Conservation (phyloP, 1,140 invertebrate species). For the Stenopsyche tienmushanensis region DNA sequence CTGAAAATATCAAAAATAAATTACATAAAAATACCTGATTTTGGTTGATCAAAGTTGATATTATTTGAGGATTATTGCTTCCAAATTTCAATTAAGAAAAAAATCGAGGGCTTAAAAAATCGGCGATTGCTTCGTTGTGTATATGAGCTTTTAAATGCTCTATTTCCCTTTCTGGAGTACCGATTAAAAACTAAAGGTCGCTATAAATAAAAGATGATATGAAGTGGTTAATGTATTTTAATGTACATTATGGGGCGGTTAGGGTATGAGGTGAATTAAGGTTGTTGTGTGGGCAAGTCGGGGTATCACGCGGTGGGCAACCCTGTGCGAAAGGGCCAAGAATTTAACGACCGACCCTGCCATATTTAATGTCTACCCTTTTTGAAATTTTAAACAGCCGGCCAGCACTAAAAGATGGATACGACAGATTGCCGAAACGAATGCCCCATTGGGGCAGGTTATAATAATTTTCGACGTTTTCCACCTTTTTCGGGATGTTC, state of each 20-base stretch:
- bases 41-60: no score
- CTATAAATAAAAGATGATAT: no score
- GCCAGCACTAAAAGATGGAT: slow-evolving; percentile 14
- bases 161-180: no score
- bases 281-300: neutral
- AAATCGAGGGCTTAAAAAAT: no score
- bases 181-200: no score
- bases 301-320: neutral
- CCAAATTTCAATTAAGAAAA: no score
- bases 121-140: no score
- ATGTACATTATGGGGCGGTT: neutral
- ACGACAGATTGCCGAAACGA: slow-evolving; percentile 32
- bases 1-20: no score
- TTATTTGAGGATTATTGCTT: no score
- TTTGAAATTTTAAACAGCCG: slow-evolving; percentile 33
- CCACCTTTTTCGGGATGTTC: no score
- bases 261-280: slow-evolving; percentile 13
- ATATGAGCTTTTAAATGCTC: no score
- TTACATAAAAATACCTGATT: no score
- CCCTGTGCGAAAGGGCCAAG: slow-evolving; percentile 1
- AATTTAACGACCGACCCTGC: slow-evolving; percentile 19
- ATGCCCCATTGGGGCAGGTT: slow-evolving; percentile 24
- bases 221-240: neutral
- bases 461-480: slow-evolving; percentile 25
- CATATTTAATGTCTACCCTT: slow-evolving; percentile 23